Evolutionary conservation across 2,888 invertebrate genomes (phyloP).

Genomic region (Adela reaumurella): DNA sequence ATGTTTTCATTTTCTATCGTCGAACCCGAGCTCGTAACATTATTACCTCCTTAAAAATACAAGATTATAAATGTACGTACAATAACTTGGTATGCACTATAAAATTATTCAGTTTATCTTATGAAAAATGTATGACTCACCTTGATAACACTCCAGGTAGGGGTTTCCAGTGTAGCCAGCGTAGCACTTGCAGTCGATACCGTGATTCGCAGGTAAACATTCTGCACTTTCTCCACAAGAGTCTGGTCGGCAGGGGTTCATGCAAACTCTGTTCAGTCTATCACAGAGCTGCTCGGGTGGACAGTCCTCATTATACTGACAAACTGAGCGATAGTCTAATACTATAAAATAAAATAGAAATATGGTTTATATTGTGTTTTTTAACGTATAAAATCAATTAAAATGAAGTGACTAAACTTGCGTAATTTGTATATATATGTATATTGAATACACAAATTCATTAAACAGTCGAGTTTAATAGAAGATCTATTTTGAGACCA

Average conservation of each 20-base stretch:
- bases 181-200: conserved; percentile 71
- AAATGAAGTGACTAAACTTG: too few relatives aligned
- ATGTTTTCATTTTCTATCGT: too few relatives aligned
- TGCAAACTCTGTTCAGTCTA: conserved; percentile 77
- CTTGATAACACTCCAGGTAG: conserved; percentile 65
- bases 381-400: neutral
- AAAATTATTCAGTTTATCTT: too few relatives aligned
- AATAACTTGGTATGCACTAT: too few relatives aligned
- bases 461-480: too few relatives aligned
- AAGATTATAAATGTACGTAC: too few relatives aligned
- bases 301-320: conserved; percentile 89
- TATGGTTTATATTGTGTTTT: conserved; percentile 2
- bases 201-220: conserved; percentile 73
- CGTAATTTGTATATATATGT: too few relatives aligned
- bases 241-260: conserved; percentile 75
- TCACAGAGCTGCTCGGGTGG: conserved; percentile 84
- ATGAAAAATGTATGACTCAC: conserved; percentile 27
- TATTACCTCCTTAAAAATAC: too few relatives aligned
- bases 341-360: conserved; percentile 23
- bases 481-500: too few relatives aligned
- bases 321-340: conserved; percentile 55
- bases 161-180: conserved; percentile 75
- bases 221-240: conserved; percentile 81
- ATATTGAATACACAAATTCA: too few relatives aligned
- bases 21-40: too few relatives aligned